phyloP scores from a whole-genome alignment of 2,888 invertebrate species.

The Nemoura dubitans region DNA sequence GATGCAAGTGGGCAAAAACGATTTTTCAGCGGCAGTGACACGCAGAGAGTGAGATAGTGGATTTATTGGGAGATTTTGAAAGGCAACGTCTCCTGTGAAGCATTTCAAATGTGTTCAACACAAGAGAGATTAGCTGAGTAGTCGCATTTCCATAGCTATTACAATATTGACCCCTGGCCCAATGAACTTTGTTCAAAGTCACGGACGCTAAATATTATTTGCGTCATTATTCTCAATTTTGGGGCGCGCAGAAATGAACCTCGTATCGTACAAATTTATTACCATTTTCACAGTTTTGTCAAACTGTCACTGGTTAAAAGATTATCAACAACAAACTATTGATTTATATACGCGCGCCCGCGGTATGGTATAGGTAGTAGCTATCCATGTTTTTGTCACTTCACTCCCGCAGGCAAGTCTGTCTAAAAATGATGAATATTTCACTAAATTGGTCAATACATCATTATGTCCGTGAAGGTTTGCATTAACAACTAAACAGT shows the following conservation, averaged over 20 bases:
- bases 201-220: no score
- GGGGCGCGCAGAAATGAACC: neutral
- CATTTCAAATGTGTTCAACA: no score
- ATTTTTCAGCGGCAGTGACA: no score
- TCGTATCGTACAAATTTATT: neutral
- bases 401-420: neutral
- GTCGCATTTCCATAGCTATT: no score
- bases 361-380: neutral
- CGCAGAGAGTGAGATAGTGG: no score
- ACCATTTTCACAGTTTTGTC: conserved; percentile 7
- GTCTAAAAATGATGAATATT: conserved; percentile 12
- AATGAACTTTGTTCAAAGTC: no score
- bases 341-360: neutral
- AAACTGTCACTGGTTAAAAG: neutral
- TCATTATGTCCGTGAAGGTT: conserved; percentile 7
- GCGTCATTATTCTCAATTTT: neutral
- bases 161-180: no score
- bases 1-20: no score
- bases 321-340: conserved; percentile 12
- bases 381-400: neutral
- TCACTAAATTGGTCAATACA: conserved; percentile 7
- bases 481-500: conserved; percentile 12
- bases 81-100: no score
- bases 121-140: no score
- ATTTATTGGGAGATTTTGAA: no score